Conservation (phyloP, 2,888 invertebrate species). For the Ligdia adustata region DNA sequence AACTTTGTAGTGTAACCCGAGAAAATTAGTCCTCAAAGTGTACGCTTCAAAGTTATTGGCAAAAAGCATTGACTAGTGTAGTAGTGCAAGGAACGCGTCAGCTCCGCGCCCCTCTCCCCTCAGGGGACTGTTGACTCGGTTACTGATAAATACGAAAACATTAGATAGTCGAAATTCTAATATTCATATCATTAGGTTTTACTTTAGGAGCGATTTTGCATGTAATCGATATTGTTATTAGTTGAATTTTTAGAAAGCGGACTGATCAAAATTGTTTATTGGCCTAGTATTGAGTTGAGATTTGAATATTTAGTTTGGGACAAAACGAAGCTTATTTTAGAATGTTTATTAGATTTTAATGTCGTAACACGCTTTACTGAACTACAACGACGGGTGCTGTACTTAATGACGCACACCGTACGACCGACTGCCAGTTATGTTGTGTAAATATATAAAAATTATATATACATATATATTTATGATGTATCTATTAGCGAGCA, state of each 20-base stretch:
- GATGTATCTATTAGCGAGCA: slow-evolving; percentile 66
- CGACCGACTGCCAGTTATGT: slow-evolving; percentile 69
- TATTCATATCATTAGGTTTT: slow-evolving; percentile 83
- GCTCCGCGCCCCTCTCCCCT: slow-evolving; percentile 47
- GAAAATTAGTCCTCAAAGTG: slow-evolving; percentile 54
- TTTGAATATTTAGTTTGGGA: slow-evolving; percentile 38
- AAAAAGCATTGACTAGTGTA: slow-evolving; percentile 52
- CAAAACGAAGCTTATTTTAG: slow-evolving; percentile 45
- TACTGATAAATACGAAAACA: slow-evolving; percentile 60
- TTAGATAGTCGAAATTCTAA: slow-evolving; percentile 82
- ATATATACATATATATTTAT: slow-evolving; percentile 65
- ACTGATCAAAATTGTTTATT: slow-evolving; percentile 66
- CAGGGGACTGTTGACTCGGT: slow-evolving; percentile 46
- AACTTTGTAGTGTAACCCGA: slow-evolving; percentile 56
- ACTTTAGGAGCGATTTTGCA: slow-evolving; percentile 76
- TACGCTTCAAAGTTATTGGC: slow-evolving; percentile 59
- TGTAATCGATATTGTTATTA: slow-evolving; percentile 58
- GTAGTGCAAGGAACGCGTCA: slow-evolving; percentile 42
- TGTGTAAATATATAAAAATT: slow-evolving; percentile 76
- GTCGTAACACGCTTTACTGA: slow-evolving; percentile 69
- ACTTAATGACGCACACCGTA: slow-evolving; percentile 50
- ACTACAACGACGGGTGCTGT: slow-evolving; percentile 68
- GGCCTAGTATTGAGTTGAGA: slow-evolving; percentile 63
- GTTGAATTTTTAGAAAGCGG: slow-evolving; percentile 61
- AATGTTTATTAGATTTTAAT: slow-evolving; percentile 60